Evolutionary conservation across 2,888 invertebrate species (phyloP).

Genomic region (Muscina levida): DNA sequence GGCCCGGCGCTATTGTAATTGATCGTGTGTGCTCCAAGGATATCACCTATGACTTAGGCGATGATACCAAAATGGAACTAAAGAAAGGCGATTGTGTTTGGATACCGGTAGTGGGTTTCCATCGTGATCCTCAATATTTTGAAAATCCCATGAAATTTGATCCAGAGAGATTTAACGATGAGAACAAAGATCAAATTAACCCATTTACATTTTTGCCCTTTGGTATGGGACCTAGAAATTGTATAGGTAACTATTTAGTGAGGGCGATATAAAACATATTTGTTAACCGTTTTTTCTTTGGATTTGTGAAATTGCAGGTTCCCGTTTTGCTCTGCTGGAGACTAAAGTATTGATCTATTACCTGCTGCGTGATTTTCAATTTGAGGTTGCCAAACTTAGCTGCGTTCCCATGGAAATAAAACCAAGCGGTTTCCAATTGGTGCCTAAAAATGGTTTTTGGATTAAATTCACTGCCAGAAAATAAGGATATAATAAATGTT

Average conservation of each 20-base stretch:
- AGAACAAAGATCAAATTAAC: constrained; percentile 81
- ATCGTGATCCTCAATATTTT: constrained; percentile 81
- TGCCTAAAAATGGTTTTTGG: constrained; percentile 66
- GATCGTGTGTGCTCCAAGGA: constrained; percentile 82
- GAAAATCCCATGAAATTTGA: constrained; percentile 82
- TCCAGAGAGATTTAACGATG: constrained; percentile 82
- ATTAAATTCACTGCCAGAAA: constrained; percentile 14
- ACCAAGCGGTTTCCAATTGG: constrained; percentile 62
- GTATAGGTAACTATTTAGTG: constrained; percentile 84
- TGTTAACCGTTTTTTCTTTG: no score
- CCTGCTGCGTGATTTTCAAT: constrained; percentile 65
- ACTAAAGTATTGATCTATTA: constrained; percentile 67
- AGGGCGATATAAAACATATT: no score
- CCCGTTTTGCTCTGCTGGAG: constrained; percentile 67
- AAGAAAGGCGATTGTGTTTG: constrained; percentile 72
- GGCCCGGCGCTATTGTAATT: constrained; percentile 80
- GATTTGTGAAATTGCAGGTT: no score
- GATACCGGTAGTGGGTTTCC: constrained; percentile 80
- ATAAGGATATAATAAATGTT: neutral
- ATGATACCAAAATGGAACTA: constrained; percentile 72
- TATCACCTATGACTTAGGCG: constrained; percentile 77
- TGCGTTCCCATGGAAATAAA: constrained; percentile 63
- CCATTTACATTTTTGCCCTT: constrained; percentile 82
- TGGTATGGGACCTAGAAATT: constrained; percentile 83
- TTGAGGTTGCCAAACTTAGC: constrained; percentile 66